Conservation (phyloP, 2,113 vertebrate genomes). For the Poeciliopsis retropinna region DNA sequence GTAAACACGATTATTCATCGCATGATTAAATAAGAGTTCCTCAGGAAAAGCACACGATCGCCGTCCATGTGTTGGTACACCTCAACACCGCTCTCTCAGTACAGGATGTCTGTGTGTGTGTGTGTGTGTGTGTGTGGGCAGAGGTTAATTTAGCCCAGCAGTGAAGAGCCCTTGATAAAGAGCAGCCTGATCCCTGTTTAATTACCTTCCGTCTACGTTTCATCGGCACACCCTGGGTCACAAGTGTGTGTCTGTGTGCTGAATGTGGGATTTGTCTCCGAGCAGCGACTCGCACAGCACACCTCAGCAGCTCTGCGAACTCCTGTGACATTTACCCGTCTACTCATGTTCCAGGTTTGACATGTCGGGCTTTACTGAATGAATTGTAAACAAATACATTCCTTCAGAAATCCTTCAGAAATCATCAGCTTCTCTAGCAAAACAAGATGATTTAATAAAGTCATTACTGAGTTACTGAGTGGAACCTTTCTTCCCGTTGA, state of each 20-base stretch:
- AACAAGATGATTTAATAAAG: neutral
- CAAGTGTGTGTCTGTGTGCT: constrained; percentile 57
- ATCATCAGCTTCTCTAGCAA: neutral
- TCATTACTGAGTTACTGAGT: neutral
- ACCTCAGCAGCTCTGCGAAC: neutral
- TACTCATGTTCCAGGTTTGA: constrained; percentile 9
- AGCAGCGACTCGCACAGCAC: constrained; percentile 1
- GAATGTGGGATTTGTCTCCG: constrained; percentile 50
- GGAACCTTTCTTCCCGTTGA: neutral
- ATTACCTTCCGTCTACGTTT: constrained; percentile 76
- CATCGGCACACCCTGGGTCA: constrained; percentile 61
- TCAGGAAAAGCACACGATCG: neutral
- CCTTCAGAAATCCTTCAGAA: neutral
- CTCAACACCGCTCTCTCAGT: neutral
- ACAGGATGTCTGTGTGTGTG: constrained; percentile 8
- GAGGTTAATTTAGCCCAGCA: constrained; percentile 78
- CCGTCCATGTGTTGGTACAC: neutral
- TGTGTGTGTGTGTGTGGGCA: constrained; percentile 55
- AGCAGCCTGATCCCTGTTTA: constrained; percentile 79
- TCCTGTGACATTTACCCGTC: constrained; percentile 26
- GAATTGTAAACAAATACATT: neutral
- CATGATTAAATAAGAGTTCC: neutral
- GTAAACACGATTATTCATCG: neutral
- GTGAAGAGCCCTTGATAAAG: constrained; percentile 79
- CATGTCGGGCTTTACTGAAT: neutral